These are phyloP conservation scores for Drosophila falleni DNA, from an alignment of 2,888 invertebrate genomes.

Conservation along the genomic window DNA sequence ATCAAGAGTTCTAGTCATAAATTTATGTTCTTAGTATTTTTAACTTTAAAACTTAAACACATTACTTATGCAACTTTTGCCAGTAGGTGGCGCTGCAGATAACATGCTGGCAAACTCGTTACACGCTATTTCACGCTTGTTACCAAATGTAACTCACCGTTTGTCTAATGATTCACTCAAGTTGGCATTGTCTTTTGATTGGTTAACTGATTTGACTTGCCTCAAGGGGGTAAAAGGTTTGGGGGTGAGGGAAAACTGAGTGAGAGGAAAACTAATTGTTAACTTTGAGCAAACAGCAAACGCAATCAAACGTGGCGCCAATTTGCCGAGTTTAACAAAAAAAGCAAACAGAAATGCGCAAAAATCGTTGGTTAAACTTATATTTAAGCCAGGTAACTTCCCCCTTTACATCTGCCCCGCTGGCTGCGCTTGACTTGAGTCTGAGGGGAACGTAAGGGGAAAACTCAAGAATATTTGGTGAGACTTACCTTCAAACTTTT, in stretches of 20 bases:
- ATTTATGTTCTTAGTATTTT: neutral
- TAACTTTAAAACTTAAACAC: neutral
- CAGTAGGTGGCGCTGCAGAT: constrained; percentile 45
- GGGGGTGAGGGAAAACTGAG: neutral
- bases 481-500: constrained; percentile 95
- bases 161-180: constrained; percentile 52
- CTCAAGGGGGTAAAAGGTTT: neutral
- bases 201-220: constrained; percentile 67
- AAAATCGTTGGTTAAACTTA: constrained; percentile 51
- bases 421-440: constrained; percentile 53
- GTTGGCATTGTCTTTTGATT: constrained; percentile 58
- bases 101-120: neutral
- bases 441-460: neutral
- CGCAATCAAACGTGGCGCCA: constrained; percentile 78
- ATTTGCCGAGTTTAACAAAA: constrained; percentile 53
- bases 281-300: constrained; percentile 79
- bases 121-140: constrained; percentile 15
- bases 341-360: constrained; percentile 63
- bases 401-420: neutral
- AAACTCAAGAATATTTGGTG: constrained; percentile 67
- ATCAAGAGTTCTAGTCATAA: too few species aligned
- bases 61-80: constrained; percentile 1
- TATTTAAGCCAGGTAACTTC: constrained; percentile 33
- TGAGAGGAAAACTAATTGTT: constrained; percentile 73
- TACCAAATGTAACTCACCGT: constrained; percentile 23